Conservation (phyloP, 2,113 vertebrate genomes). For the Tinamus guttatus region DNA sequence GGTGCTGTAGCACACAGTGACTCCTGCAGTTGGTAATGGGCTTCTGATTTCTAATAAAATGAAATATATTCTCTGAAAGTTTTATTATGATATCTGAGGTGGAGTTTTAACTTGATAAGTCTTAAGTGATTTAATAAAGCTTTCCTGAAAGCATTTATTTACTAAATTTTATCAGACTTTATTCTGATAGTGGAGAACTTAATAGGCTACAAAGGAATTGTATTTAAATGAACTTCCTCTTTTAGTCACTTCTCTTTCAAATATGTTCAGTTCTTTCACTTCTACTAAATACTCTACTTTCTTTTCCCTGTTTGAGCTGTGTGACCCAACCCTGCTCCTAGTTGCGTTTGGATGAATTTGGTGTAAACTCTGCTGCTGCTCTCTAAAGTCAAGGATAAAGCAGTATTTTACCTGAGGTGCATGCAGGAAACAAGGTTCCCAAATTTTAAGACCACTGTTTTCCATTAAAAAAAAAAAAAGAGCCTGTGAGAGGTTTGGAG, state of each 20-base stretch:
- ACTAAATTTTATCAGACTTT: slow-evolving; percentile 74
- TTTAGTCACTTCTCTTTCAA: slow-evolving; percentile 35
- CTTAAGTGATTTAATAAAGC: slow-evolving; percentile 76
- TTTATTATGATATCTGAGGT: slow-evolving; percentile 78
- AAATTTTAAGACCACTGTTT: not conserved
- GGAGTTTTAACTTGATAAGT: slow-evolving; percentile 74
- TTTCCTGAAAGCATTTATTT: slow-evolving; percentile 78
- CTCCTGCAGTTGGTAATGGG: slow-evolving; percentile 66
- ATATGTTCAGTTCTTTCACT: slow-evolving; percentile 29
- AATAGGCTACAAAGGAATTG: slow-evolving; percentile 53
- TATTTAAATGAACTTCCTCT: slow-evolving; percentile 47
- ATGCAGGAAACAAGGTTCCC: not conserved
- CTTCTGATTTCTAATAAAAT: slow-evolving; percentile 78
- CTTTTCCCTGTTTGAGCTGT: slow-evolving; percentile 15
- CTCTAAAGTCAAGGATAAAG: not conserved
- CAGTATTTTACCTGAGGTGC: not conserved
- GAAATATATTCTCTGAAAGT: slow-evolving; percentile 76
- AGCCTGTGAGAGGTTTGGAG: not conserved
- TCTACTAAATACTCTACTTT: not conserved
- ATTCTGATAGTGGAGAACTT: slow-evolving; percentile 65
- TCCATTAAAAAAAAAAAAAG: not conserved
- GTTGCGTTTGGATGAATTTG: not conserved
- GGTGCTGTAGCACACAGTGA: slow-evolving; percentile 49
- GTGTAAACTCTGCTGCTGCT: not conserved
- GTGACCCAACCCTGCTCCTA: not conserved